Conservation (phyloP, 2,113 vertebrate species). For the Myiozetetes cayanensis region DNA sequence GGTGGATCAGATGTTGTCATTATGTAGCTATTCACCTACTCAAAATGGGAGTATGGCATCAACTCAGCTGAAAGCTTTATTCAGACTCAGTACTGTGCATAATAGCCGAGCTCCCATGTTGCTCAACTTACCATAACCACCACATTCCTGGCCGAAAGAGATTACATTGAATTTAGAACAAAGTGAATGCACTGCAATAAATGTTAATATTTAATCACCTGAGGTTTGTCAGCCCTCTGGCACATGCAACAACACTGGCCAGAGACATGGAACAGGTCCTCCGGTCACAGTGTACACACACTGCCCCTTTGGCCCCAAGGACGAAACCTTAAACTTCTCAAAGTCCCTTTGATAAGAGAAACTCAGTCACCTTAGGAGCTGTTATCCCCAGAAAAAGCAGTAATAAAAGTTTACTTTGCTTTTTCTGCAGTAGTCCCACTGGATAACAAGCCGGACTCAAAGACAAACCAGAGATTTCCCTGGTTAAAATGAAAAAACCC, state of each 20-base stretch:
- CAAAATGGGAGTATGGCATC: neutral
- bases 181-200: neutral
- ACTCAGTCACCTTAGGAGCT: neutral
- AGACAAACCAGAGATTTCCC: neutral
- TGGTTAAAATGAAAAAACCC: neutral
- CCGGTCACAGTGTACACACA: neutral
- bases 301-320: neutral
- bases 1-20: neutral
- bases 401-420: neutral
- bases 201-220: conserved; percentile 35
- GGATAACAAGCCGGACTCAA: accelerated
- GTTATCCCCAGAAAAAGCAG: neutral
- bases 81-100: neutral
- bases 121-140: neutral
- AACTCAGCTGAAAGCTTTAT: neutral
- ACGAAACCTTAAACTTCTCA: neutral
- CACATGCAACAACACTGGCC: accelerated
- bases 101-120: neutral
- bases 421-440: neutral
- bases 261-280: neutral
- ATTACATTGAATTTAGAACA: neutral
- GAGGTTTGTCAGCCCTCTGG: neutral
- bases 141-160: neutral
- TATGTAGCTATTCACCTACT: neutral
- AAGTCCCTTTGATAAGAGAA: neutral